Evolutionary conservation across 2,113 vertebrate genomes (phyloP), one percentile per base, ranked within the genome.

Genomic region (Burhinus bistriatus): DNA sequence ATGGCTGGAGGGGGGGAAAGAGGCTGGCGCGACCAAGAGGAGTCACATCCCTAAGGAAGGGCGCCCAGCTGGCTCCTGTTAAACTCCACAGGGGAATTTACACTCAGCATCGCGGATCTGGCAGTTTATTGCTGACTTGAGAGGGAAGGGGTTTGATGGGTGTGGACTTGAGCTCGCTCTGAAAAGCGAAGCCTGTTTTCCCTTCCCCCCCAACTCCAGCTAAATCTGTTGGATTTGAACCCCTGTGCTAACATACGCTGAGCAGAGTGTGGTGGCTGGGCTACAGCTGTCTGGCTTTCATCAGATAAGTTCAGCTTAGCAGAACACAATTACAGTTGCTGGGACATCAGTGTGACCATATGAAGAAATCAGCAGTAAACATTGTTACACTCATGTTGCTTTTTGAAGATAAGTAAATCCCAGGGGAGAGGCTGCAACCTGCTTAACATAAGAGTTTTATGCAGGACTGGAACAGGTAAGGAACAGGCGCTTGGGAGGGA

Each of bases 11-110:
- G 52, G 81, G 68, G 70, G 52, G 34, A 83, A 49, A 25, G 66
- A 94, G 42, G 30, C 47, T 82, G 89, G 55, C 58, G 69, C 6
- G 8, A 80, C 83, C 8, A 3, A 58, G 75, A 95, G 52, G 83
- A 93, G 27, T 64, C 83, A 42, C 0, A 1, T 36, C 15, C 27
- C 58, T 4, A 8, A 70, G 54, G 79, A 76, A 72, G 72, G 38
- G 59, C 4, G 34, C 29, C 11, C 94, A 96, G 95, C 92, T 96
- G 97, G 94, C 95, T 97, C 32, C 19, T 66, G 45, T 95, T 91
- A 81, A 79, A 45, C 40, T 55, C 70, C 76, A 80, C 5, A 2
- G 40, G 76, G 88, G 95, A 95, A 95, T 80, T 87, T 59, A 82
- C 65, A 89, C 72, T 65, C 21, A 78, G 84, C 55, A 65, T 84